A percentile compares a stretch with the other conserved stretches of the same genome.
phyloP scores from a whole-genome alignment of 2,888 invertebrate species.

The Oscheius sp. region DNA sequence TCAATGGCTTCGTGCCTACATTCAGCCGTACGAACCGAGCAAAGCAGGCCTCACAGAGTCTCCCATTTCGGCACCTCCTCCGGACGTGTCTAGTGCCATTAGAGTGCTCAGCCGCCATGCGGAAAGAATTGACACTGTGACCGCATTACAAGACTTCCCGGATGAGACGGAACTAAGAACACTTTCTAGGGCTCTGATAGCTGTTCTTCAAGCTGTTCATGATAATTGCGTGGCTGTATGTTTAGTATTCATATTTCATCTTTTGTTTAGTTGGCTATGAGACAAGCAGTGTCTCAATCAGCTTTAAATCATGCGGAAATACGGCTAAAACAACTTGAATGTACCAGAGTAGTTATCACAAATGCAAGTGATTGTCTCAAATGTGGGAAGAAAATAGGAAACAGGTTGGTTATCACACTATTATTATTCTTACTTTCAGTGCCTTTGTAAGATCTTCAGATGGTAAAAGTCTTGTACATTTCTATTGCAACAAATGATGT shows the following conservation, averaged over 20 bases:
- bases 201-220: constrained; percentile 83
- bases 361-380: constrained; percentile 88
- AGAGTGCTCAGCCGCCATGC: constrained; percentile 85
- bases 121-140: constrained; percentile 81
- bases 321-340: constrained; percentile 79
- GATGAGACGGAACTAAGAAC: constrained; percentile 81
- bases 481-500: constrained; percentile 79
- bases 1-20: constrained; percentile 76
- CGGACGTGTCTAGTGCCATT: constrained; percentile 84
- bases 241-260: not conserved
- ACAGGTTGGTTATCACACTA: constrained; percentile 76
- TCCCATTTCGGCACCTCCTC: constrained; percentile 73
- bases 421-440: constrained; percentile 74
- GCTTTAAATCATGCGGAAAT: constrained; percentile 81
- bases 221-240: constrained; percentile 71
- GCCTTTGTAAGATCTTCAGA: constrained; percentile 88
- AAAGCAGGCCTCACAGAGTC: constrained; percentile 34
- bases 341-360: constrained; percentile 83
- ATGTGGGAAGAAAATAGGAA: constrained; percentile 91
- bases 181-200: constrained; percentile 76
- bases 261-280: constrained; percentile 46
- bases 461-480: constrained; percentile 89
- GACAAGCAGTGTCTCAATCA: constrained; percentile 43
- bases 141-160: constrained; percentile 82
- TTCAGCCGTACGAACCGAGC: constrained; percentile 75